These are phyloP conservation scores for Trachurus trachurus DNA, from an alignment of 2,797 vertebrate species.

Conservation along the genomic window DNA sequence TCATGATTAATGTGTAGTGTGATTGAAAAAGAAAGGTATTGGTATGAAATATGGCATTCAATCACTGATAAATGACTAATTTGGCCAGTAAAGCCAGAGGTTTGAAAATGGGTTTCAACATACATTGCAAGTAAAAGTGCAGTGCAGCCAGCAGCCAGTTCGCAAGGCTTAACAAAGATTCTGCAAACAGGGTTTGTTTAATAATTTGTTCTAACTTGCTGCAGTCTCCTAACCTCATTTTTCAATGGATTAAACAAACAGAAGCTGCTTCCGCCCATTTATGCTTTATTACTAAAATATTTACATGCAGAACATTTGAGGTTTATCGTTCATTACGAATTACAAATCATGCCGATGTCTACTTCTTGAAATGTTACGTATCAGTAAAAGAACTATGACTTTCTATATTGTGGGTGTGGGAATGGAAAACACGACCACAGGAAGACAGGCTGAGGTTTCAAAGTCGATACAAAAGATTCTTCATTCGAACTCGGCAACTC, in stretches of 20 bases:
- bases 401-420: constrained; percentile 44
- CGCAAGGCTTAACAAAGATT: constrained; percentile 1
- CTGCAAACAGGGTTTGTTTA: constrained; percentile 14
- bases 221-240: background rate
- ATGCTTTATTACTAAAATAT: background rate
- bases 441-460: constrained; percentile 60
- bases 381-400: constrained; percentile 30
- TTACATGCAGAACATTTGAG: background rate
- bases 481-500: constrained; percentile 31
- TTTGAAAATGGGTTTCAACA: background rate
- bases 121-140: background rate
- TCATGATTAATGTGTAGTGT: background rate
- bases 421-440: constrained; percentile 74
- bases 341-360: background rate
- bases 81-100: background rate
- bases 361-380: constrained; percentile 29
- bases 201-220: background rate
- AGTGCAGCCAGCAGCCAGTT: background rate
- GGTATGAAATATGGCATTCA: background rate
- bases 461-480: constrained; percentile 37
- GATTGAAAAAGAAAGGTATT: background rate
- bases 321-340: background rate
- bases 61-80: background rate
- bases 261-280: background rate
- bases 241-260: background rate